Conservation (phyloP, 2,797 vertebrate genomes). For the Naso thynnoides region DNA sequence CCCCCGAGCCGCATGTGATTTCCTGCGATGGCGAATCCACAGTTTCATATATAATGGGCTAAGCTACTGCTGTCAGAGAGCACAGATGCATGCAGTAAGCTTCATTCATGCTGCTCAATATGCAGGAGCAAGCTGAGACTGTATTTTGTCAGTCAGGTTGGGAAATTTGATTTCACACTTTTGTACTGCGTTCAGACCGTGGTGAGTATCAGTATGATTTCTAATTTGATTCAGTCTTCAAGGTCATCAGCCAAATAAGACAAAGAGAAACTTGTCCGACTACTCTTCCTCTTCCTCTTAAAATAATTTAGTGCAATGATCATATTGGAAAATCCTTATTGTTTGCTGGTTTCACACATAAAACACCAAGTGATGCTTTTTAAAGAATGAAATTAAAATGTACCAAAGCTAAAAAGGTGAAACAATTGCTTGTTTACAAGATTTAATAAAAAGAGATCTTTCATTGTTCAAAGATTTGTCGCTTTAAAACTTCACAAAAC, state of each 20-base stretch:
- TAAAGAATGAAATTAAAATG: neutral
- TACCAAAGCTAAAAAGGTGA: neutral
- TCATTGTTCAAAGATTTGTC: neutral
- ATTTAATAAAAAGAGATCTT: neutral
- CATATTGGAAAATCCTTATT: too few species aligned
- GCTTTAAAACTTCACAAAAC: constrained; percentile 21
- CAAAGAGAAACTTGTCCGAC: too few species aligned
- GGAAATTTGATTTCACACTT: constrained; percentile 29
- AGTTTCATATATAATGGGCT: constrained; percentile 43
- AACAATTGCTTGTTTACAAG: constrained; percentile 10
- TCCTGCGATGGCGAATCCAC: constrained; percentile 40
- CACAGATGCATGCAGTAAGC: constrained; percentile 18
- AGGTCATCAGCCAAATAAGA: too few species aligned
- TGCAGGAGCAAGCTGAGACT: neutral
- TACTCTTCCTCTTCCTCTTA: too few species aligned
- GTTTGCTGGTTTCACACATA: too few species aligned
- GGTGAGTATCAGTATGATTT: too few species aligned
- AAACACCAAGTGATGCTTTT: constrained; percentile 6
- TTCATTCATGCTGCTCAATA: constrained; percentile 20
- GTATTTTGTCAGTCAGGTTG: constrained; percentile 20
- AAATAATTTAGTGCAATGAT: too few species aligned
- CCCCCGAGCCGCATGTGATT: constrained; percentile 16
- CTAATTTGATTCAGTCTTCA: too few species aligned
- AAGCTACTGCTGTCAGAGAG: constrained; percentile 25
- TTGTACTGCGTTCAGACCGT: too few species aligned